Evolutionary conservation across 2,797 vertebrate species (phyloP).

Genomic region (Sternotherus odoratus): DNA sequence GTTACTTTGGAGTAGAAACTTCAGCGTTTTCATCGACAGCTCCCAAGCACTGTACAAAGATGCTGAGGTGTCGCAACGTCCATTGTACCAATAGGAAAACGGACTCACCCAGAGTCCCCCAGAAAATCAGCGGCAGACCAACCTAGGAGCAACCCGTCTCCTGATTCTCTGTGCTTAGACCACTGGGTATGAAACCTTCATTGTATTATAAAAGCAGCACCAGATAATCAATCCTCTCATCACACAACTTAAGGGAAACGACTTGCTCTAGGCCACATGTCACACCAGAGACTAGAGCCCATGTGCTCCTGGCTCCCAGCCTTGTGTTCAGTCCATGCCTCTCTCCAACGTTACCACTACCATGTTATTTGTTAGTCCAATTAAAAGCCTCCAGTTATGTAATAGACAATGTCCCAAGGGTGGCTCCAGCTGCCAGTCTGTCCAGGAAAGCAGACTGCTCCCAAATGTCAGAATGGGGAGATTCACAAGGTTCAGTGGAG

Average conservation of each 20-base stretch:
- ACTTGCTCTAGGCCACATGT: background rate
- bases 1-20: background rate
- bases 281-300: background rate
- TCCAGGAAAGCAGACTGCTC: accelerated
- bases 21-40: background rate
- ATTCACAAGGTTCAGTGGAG: background rate
- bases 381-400: background rate
- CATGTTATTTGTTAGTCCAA: background rate
- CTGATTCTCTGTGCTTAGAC: background rate
- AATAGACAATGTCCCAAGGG: background rate
- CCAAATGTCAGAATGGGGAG: accelerated
- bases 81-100: background rate
- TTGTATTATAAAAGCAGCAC: background rate
- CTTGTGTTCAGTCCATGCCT: background rate
- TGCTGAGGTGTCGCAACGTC: background rate
- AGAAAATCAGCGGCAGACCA: background rate
- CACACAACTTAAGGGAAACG: background rate
- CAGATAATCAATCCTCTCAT: background rate
- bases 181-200: background rate
- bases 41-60: background rate
- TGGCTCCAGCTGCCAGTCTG: accelerated
- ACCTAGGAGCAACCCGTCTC: background rate
- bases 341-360: background rate
- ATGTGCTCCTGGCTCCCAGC: background rate
- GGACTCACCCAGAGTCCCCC: background rate